phyloP scores from a whole-genome alignment of 2,888 invertebrate genomes.

The Conchocele bisecta region DNA sequence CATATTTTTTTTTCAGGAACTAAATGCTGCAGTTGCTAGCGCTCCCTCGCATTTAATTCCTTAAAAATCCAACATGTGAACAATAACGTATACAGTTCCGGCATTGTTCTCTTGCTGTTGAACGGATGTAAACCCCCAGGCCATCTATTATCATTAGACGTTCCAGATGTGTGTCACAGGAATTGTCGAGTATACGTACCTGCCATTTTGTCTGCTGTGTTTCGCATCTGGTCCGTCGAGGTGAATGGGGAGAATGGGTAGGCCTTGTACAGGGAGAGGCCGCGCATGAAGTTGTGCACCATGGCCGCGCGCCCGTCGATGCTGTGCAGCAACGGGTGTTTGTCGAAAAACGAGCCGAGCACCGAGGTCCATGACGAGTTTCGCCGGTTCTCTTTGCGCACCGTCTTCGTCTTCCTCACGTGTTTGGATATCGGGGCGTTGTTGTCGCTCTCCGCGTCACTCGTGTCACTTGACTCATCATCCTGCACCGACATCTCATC shows the following conservation, averaged over 20 bases:
- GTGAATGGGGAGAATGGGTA: constrained; percentile 83
- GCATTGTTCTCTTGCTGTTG: too few relatives aligned
- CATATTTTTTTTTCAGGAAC: too few relatives aligned
- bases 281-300: constrained; percentile 83
- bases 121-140: too few relatives aligned
- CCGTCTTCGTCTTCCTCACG: constrained; percentile 6
- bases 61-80: too few relatives aligned
- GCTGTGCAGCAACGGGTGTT: constrained; percentile 77
- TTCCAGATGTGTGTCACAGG: too few relatives aligned
- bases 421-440: constrained; percentile 15
- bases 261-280: constrained; percentile 80
- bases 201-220: constrained; percentile 42
- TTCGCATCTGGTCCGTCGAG: constrained; percentile 43
- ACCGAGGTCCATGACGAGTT: constrained; percentile 64
- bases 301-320: constrained; percentile 83
- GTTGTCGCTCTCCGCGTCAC: constrained; percentile 44
- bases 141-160: too few relatives aligned
- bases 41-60: too few relatives aligned
- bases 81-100: too few relatives aligned
- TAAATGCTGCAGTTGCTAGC: too few relatives aligned
- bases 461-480: constrained; percentile 59
- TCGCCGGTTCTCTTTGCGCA: constrained; percentile 10
- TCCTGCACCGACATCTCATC: constrained; percentile 65
- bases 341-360: constrained; percentile 61
- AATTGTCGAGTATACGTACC: constrained; percentile 37